Evolutionary conservation across 2,113 vertebrate species (phyloP).

Genomic region (Neomonachus schauinslandi): DNA sequence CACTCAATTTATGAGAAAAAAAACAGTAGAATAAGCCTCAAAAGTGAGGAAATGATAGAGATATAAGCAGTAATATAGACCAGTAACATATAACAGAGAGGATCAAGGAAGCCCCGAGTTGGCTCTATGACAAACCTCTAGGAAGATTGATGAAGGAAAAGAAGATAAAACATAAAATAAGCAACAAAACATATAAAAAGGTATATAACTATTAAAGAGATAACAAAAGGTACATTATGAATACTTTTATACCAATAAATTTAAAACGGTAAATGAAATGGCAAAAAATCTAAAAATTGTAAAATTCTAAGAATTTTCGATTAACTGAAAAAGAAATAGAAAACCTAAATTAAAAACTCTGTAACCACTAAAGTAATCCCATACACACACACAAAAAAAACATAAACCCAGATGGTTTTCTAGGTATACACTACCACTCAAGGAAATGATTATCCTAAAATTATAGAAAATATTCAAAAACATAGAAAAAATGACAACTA

Average conservation of each 20-base stretch:
- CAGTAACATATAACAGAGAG: not conserved
- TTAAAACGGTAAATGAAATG: not conserved
- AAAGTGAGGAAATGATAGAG: not conserved
- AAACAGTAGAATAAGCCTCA: not conserved
- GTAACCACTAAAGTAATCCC: not conserved
- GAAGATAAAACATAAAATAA: not conserved
- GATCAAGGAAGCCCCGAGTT: not conserved
- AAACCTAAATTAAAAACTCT: not conserved
- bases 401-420: not conserved
- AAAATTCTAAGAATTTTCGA: not conserved
- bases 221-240: not conserved
- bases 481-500: not conserved
- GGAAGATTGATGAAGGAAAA: not conserved
- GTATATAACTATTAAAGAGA: not conserved
- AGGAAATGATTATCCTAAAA: not conserved
- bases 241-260: not conserved
- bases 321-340: not conserved
- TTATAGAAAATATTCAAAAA: not conserved
- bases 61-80: not conserved
- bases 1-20: not conserved
- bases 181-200: not conserved
- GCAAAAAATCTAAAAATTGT: not conserved
- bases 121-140: not conserved
- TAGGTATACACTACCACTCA: not conserved
- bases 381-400: not conserved